Base-by-base conservation (phyloP, 2,888 invertebrate genomes). In the Brachylomia viminalis region DNA sequence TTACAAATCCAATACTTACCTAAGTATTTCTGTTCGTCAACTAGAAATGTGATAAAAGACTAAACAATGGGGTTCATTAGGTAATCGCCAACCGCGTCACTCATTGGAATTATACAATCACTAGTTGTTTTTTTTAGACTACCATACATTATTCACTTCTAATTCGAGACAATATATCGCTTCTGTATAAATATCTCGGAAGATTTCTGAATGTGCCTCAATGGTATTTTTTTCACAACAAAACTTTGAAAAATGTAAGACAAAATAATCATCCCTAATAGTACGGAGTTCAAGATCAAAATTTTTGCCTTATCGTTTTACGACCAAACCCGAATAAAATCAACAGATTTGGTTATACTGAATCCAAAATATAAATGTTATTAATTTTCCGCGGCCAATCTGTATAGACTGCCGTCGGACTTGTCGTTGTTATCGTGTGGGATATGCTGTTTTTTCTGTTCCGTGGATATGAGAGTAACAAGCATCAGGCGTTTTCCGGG, bases 31-130 rank as follows among this genome's bases (percentile, higher is more conserved):
- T n/a, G 10, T 45, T 47, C 56, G 15, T 56, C 17, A 47, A 17
- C 7, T 11, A 47, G 7, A 47, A 73, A 47, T 73, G 15, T 72
- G n/a, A 38, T 56, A n/a, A 71, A 45, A 69, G 7, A n/a, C 20
- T 67, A 13, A 68, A 71, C 20, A 4, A 69, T 27, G 27, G 56
- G 2, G 6, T 45, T n/a, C 20, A 72, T 71, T 72, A 52, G 30
- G n/a, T 71, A 20, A 38, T 49, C 15, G 13, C 17, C 8, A n/a
- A 38, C 27, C 13, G 23, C 20, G 20, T 17, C 8, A 27, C 20
- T 65, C 66, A 23, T 38, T 20, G 23, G 8, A 58, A 56, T 73
- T 20, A n/a, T 33, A 56, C 20, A 33, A 33, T n/a, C 20, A 33
- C 6, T 56, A 15, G 6, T 42, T 27, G 3, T 42, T 45, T 42